A percentile compares a stretch with the other conserved stretches of the same genome.
These are phyloP conservation scores for Deilephila elpenor DNA, from an alignment of 2,888 invertebrate species.

Conservation along the genomic window DNA sequence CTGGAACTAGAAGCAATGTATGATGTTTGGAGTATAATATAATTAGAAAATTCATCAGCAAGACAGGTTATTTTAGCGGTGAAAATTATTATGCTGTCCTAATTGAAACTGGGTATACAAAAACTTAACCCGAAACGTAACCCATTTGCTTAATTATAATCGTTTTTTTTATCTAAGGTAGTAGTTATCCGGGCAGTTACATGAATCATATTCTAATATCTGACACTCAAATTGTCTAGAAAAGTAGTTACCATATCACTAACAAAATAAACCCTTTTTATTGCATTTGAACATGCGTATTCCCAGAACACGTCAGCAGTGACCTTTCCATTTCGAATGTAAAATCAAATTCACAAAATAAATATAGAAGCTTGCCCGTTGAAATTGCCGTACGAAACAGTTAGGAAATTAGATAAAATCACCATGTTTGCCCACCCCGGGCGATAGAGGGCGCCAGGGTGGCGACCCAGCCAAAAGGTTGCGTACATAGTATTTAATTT, in stretches of 20 bases:
- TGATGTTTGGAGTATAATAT: no score
- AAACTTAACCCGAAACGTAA: no score
- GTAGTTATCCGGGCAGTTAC: no score
- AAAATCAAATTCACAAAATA: constrained; percentile 10
- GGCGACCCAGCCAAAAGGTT: neutral
- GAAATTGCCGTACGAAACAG: constrained; percentile 31
- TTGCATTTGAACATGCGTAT: neutral
- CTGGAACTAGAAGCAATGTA: no score
- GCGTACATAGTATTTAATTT: constrained; percentile 19
- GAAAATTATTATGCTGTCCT: no score
- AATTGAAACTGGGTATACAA: no score
- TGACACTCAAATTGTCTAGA: no score
- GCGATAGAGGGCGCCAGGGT: constrained; percentile 39
- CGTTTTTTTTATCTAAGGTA: no score
- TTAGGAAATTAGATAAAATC: constrained; percentile 57
- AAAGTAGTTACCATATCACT: neutral
- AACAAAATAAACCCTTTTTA: neutral
- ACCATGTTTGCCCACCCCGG: constrained; percentile 52
- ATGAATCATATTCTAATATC: no score
- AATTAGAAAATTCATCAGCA: no score
- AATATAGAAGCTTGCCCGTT: constrained; percentile 34
- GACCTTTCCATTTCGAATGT: neutral
- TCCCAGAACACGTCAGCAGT: neutral
- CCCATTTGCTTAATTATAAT: no score
- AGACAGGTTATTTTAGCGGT: no score